phyloP scores from a whole-genome alignment of 2,888 invertebrate species.

The Ophion obscuratus region DNA sequence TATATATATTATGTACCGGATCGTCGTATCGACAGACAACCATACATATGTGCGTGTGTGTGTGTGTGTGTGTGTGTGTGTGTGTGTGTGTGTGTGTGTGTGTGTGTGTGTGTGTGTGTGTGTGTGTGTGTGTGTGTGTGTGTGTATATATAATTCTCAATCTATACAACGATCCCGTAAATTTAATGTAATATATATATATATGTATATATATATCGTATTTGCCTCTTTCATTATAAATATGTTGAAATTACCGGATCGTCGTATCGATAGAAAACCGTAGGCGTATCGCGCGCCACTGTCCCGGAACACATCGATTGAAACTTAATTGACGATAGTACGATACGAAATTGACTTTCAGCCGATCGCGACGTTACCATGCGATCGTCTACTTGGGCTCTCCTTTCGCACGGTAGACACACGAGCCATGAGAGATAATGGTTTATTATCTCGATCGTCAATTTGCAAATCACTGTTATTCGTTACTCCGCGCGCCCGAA shows the following conservation, averaged over 20 bases:
- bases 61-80: too few species aligned
- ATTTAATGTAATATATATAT: not conserved
- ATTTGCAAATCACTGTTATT: constrained; percentile 44
- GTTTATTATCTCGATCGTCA: constrained; percentile 53
- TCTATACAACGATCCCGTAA: constrained; percentile 21
- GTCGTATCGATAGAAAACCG: constrained; percentile 40
- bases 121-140: too few species aligned
- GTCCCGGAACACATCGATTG: constrained; percentile 50
- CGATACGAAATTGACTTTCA: constrained; percentile 46
- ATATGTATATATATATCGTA: not conserved
- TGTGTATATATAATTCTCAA: constrained; percentile 31
- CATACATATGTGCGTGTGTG: too few species aligned
- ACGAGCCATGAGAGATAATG: constrained; percentile 34
- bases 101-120: too few species aligned
- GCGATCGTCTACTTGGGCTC: not conserved
- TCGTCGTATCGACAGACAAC: too few species aligned
- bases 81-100: too few species aligned
- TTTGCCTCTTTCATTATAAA: constrained; percentile 38
- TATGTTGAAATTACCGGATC: not conserved
- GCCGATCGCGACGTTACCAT: constrained; percentile 28
- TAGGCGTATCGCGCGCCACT: constrained; percentile 39
- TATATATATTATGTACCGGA: not conserved
- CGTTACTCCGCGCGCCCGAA: not conserved
- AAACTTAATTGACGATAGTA: constrained; percentile 55
- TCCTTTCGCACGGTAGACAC: not conserved